Conservation (phyloP, 1,140 invertebrate genomes). For the Zaprionus capensis region DNA sequence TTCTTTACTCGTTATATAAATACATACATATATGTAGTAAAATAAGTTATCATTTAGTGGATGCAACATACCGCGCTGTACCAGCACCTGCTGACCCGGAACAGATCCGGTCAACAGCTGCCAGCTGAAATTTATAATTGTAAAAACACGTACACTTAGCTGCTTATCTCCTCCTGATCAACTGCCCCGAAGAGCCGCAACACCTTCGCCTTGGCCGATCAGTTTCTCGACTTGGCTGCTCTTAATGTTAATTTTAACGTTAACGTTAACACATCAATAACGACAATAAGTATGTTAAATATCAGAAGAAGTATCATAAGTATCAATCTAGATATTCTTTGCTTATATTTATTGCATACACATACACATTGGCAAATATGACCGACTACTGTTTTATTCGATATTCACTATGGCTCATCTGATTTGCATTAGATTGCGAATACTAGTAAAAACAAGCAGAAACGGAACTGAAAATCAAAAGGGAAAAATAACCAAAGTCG, state of each 20-base stretch:
- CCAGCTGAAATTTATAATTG: slow-evolving; percentile 67
- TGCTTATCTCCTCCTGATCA: not conserved
- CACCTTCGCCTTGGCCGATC: not conserved
- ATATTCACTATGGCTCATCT: slow-evolving; percentile 22
- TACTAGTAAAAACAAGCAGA: not conserved
- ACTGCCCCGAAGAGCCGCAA: not conserved
- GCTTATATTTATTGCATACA: slow-evolving; percentile 45
- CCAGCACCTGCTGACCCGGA: slow-evolving; percentile 47
- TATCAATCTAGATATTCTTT: slow-evolving; percentile 63
- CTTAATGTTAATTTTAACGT: slow-evolving; percentile 57
- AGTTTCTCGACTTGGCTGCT: slow-evolving; percentile 26
- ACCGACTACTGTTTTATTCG: slow-evolving; percentile 32
- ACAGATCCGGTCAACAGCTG: slow-evolving; percentile 46
- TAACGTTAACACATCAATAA: slow-evolving; percentile 76
- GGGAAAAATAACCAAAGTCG: not conserved
- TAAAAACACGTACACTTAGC: slow-evolving; percentile 41
- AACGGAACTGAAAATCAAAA: slow-evolving; percentile 18
- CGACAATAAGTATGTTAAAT: slow-evolving; percentile 61
- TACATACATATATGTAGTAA: slow-evolving; percentile 64
- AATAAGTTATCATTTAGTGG: slow-evolving; percentile 76
- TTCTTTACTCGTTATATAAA: slow-evolving; percentile 17
- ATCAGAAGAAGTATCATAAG: slow-evolving; percentile 70
- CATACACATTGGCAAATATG: slow-evolving; percentile 42
- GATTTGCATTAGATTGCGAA: slow-evolving; percentile 1
- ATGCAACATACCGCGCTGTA: slow-evolving; percentile 80